phyloP scores from a whole-genome alignment of 2,797 vertebrate species.

The Pseudochromis fuscus region DNA sequence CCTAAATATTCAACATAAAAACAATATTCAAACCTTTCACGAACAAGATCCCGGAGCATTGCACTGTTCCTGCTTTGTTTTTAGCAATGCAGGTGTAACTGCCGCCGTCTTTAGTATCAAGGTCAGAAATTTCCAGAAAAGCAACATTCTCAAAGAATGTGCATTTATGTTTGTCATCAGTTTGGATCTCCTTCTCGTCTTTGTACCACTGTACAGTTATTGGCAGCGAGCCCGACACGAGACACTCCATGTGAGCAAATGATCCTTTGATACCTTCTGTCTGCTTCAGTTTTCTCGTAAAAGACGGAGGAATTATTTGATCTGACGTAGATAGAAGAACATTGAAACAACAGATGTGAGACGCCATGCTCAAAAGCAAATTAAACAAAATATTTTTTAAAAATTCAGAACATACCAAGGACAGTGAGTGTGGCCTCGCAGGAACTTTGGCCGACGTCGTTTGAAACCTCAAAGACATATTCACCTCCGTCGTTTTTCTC shows the following conservation, averaged over 20 bases:
- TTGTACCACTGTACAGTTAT: slow-evolving; percentile 96
- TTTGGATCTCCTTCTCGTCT: slow-evolving; percentile 91
- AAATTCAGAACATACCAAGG: slow-evolving; percentile 88
- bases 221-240: slow-evolving; percentile 96
- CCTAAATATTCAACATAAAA: too few relatives aligned
- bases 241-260: slow-evolving; percentile 94
- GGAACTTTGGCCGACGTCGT: slow-evolving; percentile 92
- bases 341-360: slow-evolving; percentile 47
- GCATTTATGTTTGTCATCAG: slow-evolving; percentile 93
- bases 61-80: slow-evolving; percentile 93
- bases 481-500: slow-evolving; percentile 92
- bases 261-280: slow-evolving; percentile 96
- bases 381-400: not conserved
- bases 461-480: slow-evolving; percentile 94
- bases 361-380: slow-evolving; percentile 5
- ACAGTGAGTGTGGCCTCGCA: slow-evolving; percentile 92
- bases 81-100: slow-evolving; percentile 94
- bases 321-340: slow-evolving; percentile 84
- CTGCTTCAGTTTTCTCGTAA: slow-evolving; percentile 96
- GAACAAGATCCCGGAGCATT: slow-evolving; percentile 91
- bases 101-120: slow-evolving; percentile 91
- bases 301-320: slow-evolving; percentile 97
- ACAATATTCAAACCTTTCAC: slow-evolving; percentile 91
- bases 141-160: slow-evolving; percentile 97
- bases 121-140: slow-evolving; percentile 93